Evolutionary conservation across 1,140 invertebrate species (phyloP).

Genomic region (Lethrus apterus): DNA sequence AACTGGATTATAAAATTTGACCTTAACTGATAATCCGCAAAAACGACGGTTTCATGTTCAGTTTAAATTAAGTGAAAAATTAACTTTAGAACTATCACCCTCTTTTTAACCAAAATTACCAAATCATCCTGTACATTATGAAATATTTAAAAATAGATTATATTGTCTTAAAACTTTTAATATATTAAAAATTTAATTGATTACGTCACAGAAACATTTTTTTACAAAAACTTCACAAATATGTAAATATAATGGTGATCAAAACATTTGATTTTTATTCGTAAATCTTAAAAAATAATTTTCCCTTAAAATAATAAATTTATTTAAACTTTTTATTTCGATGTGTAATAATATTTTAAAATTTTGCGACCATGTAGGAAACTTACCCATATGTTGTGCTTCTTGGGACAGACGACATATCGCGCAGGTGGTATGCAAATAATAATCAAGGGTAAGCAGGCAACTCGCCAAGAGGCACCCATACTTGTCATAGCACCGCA

Average conservation of each 20-base stretch:
- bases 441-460: constrained; percentile 66
- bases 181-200: too few relatives aligned
- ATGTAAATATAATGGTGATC: constrained; percentile 12
- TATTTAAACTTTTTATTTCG: neutral
- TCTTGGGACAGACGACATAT: constrained; percentile 63
- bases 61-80: too few relatives aligned
- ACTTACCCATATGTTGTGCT: constrained; percentile 57
- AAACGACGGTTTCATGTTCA: too few relatives aligned
- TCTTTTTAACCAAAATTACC: too few relatives aligned
- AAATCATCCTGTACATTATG: too few relatives aligned
- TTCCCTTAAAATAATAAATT: constrained; percentile 1
- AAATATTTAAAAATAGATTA: too few relatives aligned
- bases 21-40: too few relatives aligned
- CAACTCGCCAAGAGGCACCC: constrained; percentile 64
- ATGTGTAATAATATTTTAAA: constrained; percentile 3
- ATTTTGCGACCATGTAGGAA: constrained; percentile 39
- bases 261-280: constrained; percentile 14
- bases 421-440: constrained; percentile 72
- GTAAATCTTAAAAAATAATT: neutral
- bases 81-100: too few relatives aligned
- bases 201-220: too few relatives aligned
- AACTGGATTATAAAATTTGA: too few relatives aligned
- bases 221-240: too few relatives aligned
- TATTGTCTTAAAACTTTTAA: too few relatives aligned
- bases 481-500: constrained; percentile 81